Evolutionary conservation across 2,888 invertebrate species (phyloP).

Genomic region (Xanthia icteritia): DNA sequence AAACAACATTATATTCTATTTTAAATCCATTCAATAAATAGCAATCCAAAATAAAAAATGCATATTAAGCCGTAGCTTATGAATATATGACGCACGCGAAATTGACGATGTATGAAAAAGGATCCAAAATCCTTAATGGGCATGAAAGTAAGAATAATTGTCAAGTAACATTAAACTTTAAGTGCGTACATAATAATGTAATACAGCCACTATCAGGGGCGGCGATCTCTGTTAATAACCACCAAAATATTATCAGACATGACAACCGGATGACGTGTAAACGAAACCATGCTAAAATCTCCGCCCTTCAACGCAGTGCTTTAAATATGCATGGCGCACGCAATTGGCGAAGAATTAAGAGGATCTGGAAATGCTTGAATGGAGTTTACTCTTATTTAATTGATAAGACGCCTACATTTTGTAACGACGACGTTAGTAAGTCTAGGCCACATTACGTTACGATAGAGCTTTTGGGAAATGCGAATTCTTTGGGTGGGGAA

Average conservation of each 20-base stretch:
- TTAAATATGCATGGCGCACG: conserved; percentile 64
- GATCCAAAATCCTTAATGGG: conserved; percentile 31
- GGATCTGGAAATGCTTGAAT: conserved; percentile 53
- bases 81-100: neutral
- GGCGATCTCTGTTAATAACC: conserved; percentile 75
- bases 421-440: neutral
- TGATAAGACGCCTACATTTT: conserved; percentile 4
- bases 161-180: conserved; percentile 47
- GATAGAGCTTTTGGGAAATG: neutral
- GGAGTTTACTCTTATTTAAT: neutral
- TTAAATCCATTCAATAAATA: neutral
- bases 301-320: conserved; percentile 72
- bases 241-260: conserved; percentile 78
- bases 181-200: conserved; percentile 59
- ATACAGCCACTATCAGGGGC: conserved; percentile 65
- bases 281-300: conserved; percentile 75
- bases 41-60: neutral
- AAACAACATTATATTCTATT: neutral
- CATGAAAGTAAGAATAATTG: conserved; percentile 41
- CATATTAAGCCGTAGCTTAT: neutral
- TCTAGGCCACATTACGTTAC: neutral
- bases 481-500: neutral
- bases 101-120: neutral
- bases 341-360: conserved; percentile 56
- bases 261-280: conserved; percentile 79